Base-by-base conservation (phyloP, 2,797 vertebrate genomes). In the Pachyuromys duprasi region DNA sequence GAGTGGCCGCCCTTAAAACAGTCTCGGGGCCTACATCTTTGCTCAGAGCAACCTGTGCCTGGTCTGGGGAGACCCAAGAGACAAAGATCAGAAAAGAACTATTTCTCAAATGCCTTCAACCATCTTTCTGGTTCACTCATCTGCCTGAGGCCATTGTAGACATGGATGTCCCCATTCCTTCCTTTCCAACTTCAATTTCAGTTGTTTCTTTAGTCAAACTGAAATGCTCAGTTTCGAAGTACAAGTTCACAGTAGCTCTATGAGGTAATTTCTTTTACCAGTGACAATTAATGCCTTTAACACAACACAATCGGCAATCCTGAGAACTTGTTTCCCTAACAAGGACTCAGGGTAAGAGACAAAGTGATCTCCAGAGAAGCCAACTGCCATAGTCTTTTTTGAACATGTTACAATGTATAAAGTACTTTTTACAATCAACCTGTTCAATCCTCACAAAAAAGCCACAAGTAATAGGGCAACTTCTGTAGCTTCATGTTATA, bases 1-100 rank as follows among this genome's bases (percentile, higher is more conserved):
- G 98, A 26, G 97, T 96, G 57, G 95, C 97, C 69, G 94, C 98
- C 96, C 92, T 97, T 6, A 98, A 93, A 93, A 98, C 42, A 20
- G 96, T 31, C 62, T 98, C 97, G 1, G 98, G 97, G 57, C 78
- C 86, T 8, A 97, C 97, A 26, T 17, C 65, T 69, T 94, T 95
- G 91, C 97, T 96, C 93, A 98, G 83, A 5, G 96, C 96, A 7
- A 98, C 91, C 11, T 96, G 97, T 5, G 98, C 94, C 1, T 86
- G 78, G 31, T 97, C 98, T 98, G 83, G 36, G 92, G 86, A 94
- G 83, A 95, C 18, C 65, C 74, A 74, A 24, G 65, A 15, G 57
- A 91, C 15, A 39, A 62, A 62, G 62, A 36, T 28, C 36, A 95
- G 81, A 80, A 8, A 75, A 89, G 67, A 62, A 75, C 63, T 26